phyloP scores from a whole-genome alignment of 2,113 vertebrate genomes.

The Sterna hirundo region DNA sequence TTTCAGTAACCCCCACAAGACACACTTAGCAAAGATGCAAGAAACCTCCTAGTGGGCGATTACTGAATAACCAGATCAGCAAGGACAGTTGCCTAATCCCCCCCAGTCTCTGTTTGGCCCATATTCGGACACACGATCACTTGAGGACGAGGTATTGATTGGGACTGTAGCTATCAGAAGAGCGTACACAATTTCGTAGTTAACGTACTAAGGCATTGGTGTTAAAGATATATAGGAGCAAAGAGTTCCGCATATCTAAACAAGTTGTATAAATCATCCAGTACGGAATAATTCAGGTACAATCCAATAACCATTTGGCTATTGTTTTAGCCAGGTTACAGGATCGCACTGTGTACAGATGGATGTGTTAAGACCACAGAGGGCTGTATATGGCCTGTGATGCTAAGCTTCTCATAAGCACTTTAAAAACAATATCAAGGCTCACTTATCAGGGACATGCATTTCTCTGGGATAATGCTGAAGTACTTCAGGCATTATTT shows the following conservation, averaged over 20 bases:
- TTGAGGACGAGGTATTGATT: neutral
- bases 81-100: neutral
- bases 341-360: neutral
- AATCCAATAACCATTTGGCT: neutral
- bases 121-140: accelerated
- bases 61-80: neutral
- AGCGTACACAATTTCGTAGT: neutral
- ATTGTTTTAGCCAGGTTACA: neutral
- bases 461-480: neutral
- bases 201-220: accelerated
- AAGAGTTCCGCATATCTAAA: neutral
- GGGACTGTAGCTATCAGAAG: neutral
- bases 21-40: neutral
- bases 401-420: neutral
- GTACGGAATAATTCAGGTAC: neutral
- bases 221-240: neutral
- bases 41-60: neutral
- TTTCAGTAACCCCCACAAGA: neutral
- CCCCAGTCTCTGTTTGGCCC: neutral
- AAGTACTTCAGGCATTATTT: neutral
- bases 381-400: neutral
- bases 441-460: neutral
- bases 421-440: neutral
- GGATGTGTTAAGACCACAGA: neutral
- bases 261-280: neutral